Percentiles rank a stretch among this genome's conserved stretches.
Evolutionary conservation across 2,113 vertebrate genomes (phyloP).

Genomic region (Bothrops jararaca): DNA sequence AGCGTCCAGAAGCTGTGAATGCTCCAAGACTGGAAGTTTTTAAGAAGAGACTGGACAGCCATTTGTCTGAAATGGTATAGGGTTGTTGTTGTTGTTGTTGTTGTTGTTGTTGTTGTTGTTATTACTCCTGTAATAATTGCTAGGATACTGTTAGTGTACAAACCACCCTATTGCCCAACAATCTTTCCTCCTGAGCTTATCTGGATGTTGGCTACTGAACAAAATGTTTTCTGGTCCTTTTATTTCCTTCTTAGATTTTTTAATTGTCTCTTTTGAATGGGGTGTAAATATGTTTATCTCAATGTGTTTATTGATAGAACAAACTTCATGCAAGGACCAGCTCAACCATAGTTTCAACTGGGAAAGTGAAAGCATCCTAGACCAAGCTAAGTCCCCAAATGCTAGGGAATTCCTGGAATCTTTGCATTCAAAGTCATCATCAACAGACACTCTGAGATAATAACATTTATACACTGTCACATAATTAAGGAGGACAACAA

Average conservation of each 20-base stretch:
- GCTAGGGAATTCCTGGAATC: background rate
- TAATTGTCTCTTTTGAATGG: background rate
- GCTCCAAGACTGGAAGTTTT: too few species aligned
- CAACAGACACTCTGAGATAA: background rate
- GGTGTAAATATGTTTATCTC: background rate
- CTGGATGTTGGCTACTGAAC: background rate
- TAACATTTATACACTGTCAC: background rate
- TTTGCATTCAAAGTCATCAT: background rate
- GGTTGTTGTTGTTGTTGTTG: too few species aligned
- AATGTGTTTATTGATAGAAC: background rate
- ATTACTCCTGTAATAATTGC: too few species aligned
- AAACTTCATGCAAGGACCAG: background rate
- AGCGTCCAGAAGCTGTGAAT: too few species aligned
- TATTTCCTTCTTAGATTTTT: background rate
- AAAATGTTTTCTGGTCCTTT: background rate
- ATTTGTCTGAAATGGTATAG: too few species aligned
- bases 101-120: too few species aligned
- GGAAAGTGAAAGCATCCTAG: background rate
- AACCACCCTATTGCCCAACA: background rate
- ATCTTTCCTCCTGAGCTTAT: background rate
- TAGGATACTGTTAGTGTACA: background rate
- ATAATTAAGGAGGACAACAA: background rate
- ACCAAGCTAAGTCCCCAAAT: background rate
- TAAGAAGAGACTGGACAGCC: too few species aligned
- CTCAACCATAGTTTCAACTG: background rate